Evolutionary conservation across 2,888 invertebrate species (phyloP).

Genomic region (Lepidocyrtinus sp.): DNA sequence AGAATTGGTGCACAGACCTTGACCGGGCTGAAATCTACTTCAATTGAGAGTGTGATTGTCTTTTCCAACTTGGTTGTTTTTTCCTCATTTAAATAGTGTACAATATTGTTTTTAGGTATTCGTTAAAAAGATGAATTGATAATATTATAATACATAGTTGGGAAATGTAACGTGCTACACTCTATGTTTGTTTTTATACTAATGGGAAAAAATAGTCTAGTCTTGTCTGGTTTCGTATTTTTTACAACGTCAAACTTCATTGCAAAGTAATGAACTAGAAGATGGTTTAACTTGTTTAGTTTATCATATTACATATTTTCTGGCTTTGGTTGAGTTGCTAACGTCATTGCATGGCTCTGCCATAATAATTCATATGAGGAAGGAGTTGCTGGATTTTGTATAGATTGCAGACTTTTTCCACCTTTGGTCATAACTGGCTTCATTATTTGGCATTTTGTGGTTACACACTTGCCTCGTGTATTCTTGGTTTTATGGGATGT

Average conservation of each 20-base stretch:
- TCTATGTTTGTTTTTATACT: neutral
- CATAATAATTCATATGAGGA: neutral
- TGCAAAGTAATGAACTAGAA: neutral
- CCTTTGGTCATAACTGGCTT: neutral
- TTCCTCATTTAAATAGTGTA: no score
- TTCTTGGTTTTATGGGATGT: neutral
- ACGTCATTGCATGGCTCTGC: neutral
- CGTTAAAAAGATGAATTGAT: neutral
- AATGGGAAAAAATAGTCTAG: neutral
- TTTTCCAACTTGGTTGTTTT: no score
- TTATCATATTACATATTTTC: neutral
- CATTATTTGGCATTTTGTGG: neutral
- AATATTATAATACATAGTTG: neutral
- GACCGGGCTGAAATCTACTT: no score
- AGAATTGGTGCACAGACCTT: no score
- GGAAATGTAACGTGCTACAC: neutral
- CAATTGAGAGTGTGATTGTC: no score
- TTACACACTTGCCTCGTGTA: neutral
- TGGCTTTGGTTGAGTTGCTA: neutral
- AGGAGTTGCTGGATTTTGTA: neutral
- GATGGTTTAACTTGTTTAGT: neutral
- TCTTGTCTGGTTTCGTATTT: neutral
- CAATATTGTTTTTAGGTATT: no score
- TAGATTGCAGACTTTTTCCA: neutral
- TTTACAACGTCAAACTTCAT: neutral